Percentiles rank a stretch among this genome's conserved stretches.
phyloP scores from a whole-genome alignment of 1,140 invertebrate species.

The Eumaeus atala region DNA sequence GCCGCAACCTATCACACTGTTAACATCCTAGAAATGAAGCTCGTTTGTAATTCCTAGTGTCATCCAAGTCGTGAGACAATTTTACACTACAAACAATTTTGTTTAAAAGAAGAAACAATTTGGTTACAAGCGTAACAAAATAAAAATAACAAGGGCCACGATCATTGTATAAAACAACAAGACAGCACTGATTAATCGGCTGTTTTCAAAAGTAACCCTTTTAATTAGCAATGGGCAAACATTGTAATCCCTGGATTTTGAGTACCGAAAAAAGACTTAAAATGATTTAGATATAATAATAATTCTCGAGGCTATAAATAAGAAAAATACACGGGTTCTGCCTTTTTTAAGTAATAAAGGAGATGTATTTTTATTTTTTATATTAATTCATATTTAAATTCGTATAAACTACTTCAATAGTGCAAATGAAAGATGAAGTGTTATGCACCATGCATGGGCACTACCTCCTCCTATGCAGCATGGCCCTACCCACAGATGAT shows the following conservation, averaged over 20 bases:
- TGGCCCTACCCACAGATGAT: no score
- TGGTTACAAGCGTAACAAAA: background rate
- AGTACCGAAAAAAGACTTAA: slow-evolving; percentile 64
- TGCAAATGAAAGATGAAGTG: no score
- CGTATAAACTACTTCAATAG: no score
- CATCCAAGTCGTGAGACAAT: no score
- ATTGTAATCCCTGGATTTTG: slow-evolving; percentile 66
- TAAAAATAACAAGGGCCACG: background rate
- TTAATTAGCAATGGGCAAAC: slow-evolving; percentile 61
- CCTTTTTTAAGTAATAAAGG: slow-evolving; percentile 32
- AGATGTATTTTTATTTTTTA: slow-evolving; percentile 12
- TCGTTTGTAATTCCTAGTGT: no score
- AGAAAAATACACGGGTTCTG: slow-evolving; percentile 52
- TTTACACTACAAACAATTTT: background rate
- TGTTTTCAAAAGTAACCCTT: slow-evolving; percentile 64
- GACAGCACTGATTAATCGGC: slow-evolving; percentile 23
- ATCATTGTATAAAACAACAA: slow-evolving; percentile 1
- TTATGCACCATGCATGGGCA: no score
- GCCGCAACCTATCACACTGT: no score
- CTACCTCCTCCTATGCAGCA: no score
- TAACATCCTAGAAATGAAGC: no score
- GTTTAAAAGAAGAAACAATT: background rate
- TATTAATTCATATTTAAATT: no score
- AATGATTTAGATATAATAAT: slow-evolving; percentile 70
- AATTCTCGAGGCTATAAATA: slow-evolving; percentile 65